Conservation (phyloP, 2,113 vertebrate species). For the Tenebrosternarchus preto region DNA sequence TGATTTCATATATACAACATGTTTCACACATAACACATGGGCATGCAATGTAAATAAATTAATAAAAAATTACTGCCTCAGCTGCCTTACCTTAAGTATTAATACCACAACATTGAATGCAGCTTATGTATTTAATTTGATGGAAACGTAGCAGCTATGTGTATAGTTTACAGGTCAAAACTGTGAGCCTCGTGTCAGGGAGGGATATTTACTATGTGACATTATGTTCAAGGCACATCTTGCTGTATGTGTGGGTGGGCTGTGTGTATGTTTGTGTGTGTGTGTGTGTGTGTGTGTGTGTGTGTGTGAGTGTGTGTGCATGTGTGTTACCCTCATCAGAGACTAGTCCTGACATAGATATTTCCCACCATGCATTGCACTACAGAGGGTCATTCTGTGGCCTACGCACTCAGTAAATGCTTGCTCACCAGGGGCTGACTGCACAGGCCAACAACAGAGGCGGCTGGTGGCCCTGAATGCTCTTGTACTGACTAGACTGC, state of each 20-base stretch:
- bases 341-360: constrained; percentile 49
- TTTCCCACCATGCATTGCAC: constrained; percentile 52
- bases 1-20: too few relatives aligned
- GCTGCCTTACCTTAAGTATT: not conserved
- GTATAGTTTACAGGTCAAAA: constrained; percentile 30
- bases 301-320: constrained; percentile 36
- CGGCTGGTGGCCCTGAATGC: constrained; percentile 56
- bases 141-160: constrained; percentile 7
- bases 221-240: constrained; percentile 37
- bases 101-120: not conserved
- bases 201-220: constrained; percentile 26
- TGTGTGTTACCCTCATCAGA: constrained; percentile 45
- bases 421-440: constrained; percentile 54
- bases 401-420: constrained; percentile 54
- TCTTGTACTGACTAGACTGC: constrained; percentile 52
- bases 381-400: constrained; percentile 39
- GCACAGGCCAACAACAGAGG: constrained; percentile 52
- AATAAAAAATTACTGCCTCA: not conserved
- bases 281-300: constrained; percentile 35
- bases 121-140: not conserved
- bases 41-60: not conserved
- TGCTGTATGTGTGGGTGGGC: constrained; percentile 29
- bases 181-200: constrained; percentile 16
- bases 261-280: constrained; percentile 15
- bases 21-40: too few relatives aligned